phyloP scores from a whole-genome alignment of 1,140 invertebrate species.

The Dendrolimus kikuchii region DNA sequence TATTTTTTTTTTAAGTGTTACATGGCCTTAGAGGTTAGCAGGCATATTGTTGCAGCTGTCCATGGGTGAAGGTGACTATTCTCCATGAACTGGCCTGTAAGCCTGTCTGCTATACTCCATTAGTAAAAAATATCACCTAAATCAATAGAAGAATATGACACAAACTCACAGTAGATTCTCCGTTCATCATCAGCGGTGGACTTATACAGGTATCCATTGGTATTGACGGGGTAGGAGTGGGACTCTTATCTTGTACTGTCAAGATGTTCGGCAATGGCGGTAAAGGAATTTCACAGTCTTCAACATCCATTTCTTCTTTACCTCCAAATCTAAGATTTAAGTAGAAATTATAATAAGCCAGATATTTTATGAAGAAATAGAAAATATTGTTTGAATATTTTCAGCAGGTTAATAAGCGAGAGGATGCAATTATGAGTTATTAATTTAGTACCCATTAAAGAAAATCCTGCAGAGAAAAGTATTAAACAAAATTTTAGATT shows the following conservation, averaged over 20 bases:
- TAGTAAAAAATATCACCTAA: background rate
- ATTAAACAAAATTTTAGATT: background rate
- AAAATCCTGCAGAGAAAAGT: too few species aligned
- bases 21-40: too few species aligned
- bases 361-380: background rate
- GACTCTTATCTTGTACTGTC: constrained; percentile 29
- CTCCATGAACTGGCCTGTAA: too few species aligned
- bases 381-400: too few species aligned
- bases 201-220: constrained; percentile 65
- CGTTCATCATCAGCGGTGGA: constrained; percentile 68
- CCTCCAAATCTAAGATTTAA: constrained; percentile 26
- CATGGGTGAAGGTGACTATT: too few species aligned
- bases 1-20: too few species aligned
- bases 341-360: constrained; percentile 1
- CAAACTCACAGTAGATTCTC: constrained; percentile 41
- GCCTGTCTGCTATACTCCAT: too few species aligned
- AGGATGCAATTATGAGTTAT: too few species aligned
- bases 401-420: too few species aligned
- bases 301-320: constrained; percentile 32
- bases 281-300: constrained; percentile 28
- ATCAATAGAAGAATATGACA: constrained; percentile 1
- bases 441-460: too few species aligned
- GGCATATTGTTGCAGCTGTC: too few species aligned
- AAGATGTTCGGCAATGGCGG: constrained; percentile 32
- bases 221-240: constrained; percentile 27